A percentile compares a stretch with the other conserved stretches of the same genome.
Conservation (phyloP, 2,888 invertebrate genomes). For the Xestobium rufovillosum region DNA sequence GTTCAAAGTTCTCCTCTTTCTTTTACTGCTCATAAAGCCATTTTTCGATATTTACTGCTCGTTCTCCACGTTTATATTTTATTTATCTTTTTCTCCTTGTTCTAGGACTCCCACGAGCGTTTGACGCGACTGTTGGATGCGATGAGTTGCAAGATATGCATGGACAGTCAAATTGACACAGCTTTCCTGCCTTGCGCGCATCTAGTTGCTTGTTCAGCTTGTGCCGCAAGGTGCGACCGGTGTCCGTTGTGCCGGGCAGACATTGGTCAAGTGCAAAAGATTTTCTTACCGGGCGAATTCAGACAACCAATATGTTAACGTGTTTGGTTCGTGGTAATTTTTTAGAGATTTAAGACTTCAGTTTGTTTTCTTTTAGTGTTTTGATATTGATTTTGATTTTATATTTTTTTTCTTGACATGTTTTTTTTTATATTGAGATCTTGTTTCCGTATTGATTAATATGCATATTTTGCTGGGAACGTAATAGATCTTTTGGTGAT, state of each 20-base stretch:
- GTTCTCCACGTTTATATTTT: no score
- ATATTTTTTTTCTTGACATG: no score
- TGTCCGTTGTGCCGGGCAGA: slow-evolving; percentile 70
- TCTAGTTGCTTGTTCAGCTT: slow-evolving; percentile 70
- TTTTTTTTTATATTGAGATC: background rate
- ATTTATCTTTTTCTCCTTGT: slow-evolving; percentile 22
- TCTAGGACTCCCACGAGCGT: slow-evolving; percentile 49
- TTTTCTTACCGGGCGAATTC: slow-evolving; percentile 60
- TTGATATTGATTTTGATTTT: no score
- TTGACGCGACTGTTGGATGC: slow-evolving; percentile 54
- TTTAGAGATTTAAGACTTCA: no score
- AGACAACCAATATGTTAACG: slow-evolving; percentile 30
- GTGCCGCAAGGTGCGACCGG: slow-evolving; percentile 65
- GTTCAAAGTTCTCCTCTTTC: no score
- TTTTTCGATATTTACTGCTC: no score
- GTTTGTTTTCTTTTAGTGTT: no score
- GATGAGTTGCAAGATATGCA: slow-evolving; percentile 80
- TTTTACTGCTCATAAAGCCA: no score
- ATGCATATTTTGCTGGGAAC: no score
- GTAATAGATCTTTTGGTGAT: slow-evolving; percentile 5
- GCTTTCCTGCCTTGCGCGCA: slow-evolving; percentile 86
- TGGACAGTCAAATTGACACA: slow-evolving; percentile 76
- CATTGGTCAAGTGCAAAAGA: slow-evolving; percentile 61
- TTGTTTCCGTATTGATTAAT: no score
- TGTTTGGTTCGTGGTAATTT: slow-evolving; percentile 4